Evolutionary conservation across 2,113 vertebrate species (phyloP).

Genomic region (Apus apus): DNA sequence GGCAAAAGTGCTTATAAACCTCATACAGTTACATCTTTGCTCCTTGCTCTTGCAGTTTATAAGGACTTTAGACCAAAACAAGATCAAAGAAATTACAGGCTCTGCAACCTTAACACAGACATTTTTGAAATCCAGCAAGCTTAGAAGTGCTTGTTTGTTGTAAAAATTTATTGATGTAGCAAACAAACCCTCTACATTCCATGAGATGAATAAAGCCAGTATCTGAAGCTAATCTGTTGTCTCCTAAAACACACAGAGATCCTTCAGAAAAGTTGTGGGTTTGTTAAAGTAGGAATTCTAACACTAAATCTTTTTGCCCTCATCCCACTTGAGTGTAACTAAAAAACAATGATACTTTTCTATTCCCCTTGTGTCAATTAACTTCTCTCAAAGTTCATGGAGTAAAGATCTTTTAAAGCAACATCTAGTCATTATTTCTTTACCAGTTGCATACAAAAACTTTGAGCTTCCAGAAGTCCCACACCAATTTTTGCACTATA

Average conservation of each 20-base stretch:
- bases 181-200: background rate
- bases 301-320: background rate
- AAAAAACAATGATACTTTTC: background rate
- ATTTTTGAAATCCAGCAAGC: constrained; percentile 17
- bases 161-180: constrained; percentile 10
- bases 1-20: constrained; percentile 31
- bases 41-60: constrained; percentile 11
- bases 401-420: background rate
- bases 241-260: background rate
- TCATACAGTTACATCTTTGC: background rate
- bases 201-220: background rate
- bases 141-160: constrained; percentile 8
- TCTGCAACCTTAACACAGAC: background rate
- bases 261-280: background rate
- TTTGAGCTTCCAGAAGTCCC: background rate
- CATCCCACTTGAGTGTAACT: background rate
- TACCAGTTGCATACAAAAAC: background rate
- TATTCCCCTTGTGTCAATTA: background rate
- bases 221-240: background rate
- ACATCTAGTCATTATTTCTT: background rate
- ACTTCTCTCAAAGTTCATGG: background rate
- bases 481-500: background rate
- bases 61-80: constrained; percentile 24
- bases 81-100: constrained; percentile 33
- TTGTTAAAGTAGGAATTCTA: background rate